Conservation (phyloP, 2,113 vertebrate species). For the Ascaphus truei region DNA sequence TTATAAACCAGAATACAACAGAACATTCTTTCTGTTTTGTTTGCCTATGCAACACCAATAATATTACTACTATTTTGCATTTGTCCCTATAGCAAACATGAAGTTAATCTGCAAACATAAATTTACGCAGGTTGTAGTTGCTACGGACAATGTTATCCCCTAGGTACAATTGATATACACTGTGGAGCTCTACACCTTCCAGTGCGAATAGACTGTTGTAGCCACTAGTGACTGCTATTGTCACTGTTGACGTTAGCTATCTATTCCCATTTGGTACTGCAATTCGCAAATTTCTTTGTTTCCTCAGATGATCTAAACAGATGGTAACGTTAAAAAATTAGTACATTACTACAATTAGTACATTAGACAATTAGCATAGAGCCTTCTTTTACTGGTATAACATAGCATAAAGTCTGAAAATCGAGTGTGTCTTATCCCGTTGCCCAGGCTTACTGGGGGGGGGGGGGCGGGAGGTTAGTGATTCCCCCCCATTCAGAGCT, state of each 20-base stretch:
- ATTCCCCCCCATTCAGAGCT: no score
- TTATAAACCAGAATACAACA: no score
- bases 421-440: no score
- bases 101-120: constrained; percentile 38
- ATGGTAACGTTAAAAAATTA: constrained; percentile 27
- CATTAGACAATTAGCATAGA: no score
- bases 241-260: constrained; percentile 44
- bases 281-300: constrained; percentile 39
- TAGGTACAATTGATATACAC: constrained; percentile 38
- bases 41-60: constrained; percentile 7
- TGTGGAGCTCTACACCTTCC: constrained; percentile 34
- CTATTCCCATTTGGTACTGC: constrained; percentile 34
- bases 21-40: no score
- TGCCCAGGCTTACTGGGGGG: no score
- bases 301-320: constrained; percentile 39
- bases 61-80: constrained; percentile 27
- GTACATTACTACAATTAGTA: no score
- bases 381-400: no score
- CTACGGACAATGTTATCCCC: constrained; percentile 40
- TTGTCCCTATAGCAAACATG: constrained; percentile 28
- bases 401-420: no score
- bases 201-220: constrained; percentile 40
- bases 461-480: no score
- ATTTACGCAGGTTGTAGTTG: constrained; percentile 36
- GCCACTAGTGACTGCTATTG: constrained; percentile 41